These are phyloP conservation scores for Argya squamiceps DNA, from an alignment of 2,797 vertebrate genomes.

Conservation along the genomic window DNA sequence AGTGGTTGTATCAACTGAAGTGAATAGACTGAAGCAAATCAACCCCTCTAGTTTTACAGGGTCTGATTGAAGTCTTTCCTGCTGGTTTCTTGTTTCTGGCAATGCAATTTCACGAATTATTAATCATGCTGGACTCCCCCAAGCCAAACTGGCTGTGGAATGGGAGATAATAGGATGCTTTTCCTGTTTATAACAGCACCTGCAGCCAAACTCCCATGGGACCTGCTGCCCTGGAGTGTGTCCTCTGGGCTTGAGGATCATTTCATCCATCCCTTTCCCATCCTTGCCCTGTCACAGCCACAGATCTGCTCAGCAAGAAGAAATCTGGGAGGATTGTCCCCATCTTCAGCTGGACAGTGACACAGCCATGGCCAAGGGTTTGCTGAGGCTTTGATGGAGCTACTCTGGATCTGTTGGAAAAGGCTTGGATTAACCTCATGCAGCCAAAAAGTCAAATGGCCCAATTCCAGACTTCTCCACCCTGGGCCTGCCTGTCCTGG, in stretches of 20 bases:
- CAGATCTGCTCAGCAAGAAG: not conserved
- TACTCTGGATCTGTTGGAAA: not conserved
- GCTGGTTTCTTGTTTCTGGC: not conserved
- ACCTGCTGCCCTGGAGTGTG: not conserved
- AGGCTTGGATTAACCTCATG: not conserved
- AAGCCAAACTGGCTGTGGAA: not conserved
- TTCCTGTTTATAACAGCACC: not conserved
- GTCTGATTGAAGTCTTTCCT: not conserved
- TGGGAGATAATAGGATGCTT: not conserved
- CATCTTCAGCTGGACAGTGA: fast-evolving
- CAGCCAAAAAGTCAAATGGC: not conserved
- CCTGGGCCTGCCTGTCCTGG: not conserved
- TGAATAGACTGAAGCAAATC: not conserved
- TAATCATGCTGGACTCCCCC: not conserved
- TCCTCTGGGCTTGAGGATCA: not conserved
- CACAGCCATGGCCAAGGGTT: fast-evolving
- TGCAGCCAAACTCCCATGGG: not conserved
- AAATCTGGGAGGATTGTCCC: not conserved
- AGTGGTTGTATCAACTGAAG: not conserved
- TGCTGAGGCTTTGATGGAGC: not conserved
- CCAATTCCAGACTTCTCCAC: not conserved
- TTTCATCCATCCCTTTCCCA: not conserved
- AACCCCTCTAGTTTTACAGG: not conserved
- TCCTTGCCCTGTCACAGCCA: not conserved
- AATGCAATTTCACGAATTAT: not conserved